Percentiles rank a stretch among this genome's conserved stretches.
Conservation (phyloP, 2,113 vertebrate genomes). For the Colossoma macropomum region DNA sequence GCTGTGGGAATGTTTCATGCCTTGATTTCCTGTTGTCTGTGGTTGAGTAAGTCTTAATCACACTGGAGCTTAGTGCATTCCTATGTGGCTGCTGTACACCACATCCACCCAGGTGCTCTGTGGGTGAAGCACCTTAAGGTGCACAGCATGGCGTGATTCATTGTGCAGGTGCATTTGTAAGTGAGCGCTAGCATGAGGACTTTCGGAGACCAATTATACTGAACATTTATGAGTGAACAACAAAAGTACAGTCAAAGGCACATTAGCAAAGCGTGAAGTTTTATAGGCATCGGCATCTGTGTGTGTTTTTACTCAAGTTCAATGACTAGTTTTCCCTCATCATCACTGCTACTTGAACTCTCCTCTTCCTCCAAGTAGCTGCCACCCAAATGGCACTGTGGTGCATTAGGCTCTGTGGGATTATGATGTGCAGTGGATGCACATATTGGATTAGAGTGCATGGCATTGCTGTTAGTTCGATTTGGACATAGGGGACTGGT, state of each 20-base stretch:
- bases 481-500: slow-evolving; percentile 2
- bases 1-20: slow-evolving; percentile 43
- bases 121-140: background rate
- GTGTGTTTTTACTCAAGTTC: slow-evolving; percentile 63
- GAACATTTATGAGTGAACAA: background rate
- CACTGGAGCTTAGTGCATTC: slow-evolving; percentile 24
- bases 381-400: slow-evolving; percentile 45
- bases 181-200: slow-evolving; percentile 6
- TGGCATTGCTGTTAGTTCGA: slow-evolving; percentile 2
- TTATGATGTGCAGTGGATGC: background rate
- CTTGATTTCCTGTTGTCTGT: slow-evolving; percentile 54
- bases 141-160: slow-evolving; percentile 55
- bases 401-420: background rate
- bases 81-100: slow-evolving; percentile 8
- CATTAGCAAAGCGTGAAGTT: background rate
- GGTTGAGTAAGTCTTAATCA: slow-evolving; percentile 21
- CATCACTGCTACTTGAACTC: slow-evolving; percentile 78
- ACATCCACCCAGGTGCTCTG: background rate
- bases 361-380: slow-evolving; percentile 63
- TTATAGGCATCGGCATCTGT: slow-evolving; percentile 11
- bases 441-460: slow-evolving; percentile 15
- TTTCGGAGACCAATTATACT: background rate
- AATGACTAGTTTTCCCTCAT: slow-evolving; percentile 80
- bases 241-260: background rate
- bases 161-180: slow-evolving; percentile 34